Conservation (phyloP, 2,888 invertebrate genomes). For the Drosophila pegasa region DNA sequence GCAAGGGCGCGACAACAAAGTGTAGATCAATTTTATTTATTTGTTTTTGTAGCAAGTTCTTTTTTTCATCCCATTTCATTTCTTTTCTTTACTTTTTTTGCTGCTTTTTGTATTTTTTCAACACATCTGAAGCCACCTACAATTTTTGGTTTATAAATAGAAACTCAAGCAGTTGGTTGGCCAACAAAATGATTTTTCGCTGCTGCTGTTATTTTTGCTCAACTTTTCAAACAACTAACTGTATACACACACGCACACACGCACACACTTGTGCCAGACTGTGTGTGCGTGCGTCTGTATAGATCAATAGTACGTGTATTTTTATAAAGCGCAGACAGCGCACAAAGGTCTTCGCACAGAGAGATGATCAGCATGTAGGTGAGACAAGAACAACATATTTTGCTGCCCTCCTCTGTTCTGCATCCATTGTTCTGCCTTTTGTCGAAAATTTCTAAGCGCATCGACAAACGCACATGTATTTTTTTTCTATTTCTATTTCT, state of each 20-base stretch:
- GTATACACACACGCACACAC: constrained; percentile 51
- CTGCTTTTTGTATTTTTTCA: constrained; percentile 46
- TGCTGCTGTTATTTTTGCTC: constrained; percentile 69
- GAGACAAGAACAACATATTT: constrained; percentile 66
- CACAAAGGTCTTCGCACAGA: constrained; percentile 67
- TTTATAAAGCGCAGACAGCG: constrained; percentile 75
- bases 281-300: constrained; percentile 23
- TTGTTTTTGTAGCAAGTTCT: constrained; percentile 48
- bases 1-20: constrained; percentile 51
- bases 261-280: constrained; percentile 11
- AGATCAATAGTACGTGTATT: constrained; percentile 63
- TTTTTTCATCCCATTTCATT: constrained; percentile 16
- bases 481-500: neutral
- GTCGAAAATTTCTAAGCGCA: constrained; percentile 35
- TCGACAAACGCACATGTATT: constrained; percentile 24
- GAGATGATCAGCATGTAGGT: constrained; percentile 76
- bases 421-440: constrained; percentile 54
- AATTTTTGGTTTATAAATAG: constrained; percentile 85
- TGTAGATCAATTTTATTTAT: constrained; percentile 55
- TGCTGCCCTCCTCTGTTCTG: constrained; percentile 27
- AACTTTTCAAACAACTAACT: constrained; percentile 78
- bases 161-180: constrained; percentile 74
- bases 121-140: constrained; percentile 83
- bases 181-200: constrained; percentile 68
- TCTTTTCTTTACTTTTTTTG: constrained; percentile 12